Evolutionary conservation across 2,888 invertebrate genomes (phyloP).

Genomic region (Melinaea menophilus): DNA sequence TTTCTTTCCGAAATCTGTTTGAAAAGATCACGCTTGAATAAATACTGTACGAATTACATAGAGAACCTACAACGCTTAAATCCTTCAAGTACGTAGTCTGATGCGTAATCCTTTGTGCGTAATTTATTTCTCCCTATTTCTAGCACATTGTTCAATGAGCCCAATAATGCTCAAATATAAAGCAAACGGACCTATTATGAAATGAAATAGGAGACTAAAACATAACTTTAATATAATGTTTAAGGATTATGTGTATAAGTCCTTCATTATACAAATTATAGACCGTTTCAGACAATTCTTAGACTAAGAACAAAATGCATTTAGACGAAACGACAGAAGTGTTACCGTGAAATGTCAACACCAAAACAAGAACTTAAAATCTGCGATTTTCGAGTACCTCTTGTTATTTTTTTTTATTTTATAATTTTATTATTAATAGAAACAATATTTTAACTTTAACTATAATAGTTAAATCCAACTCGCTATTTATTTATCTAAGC

Average conservation of each 20-base stretch:
- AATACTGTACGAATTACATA: constrained; percentile 17
- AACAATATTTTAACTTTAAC: too few species aligned
- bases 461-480: too few species aligned
- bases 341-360: too few species aligned
- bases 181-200: constrained; percentile 3
- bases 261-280: too few species aligned
- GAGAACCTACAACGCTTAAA: background rate
- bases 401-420: too few species aligned
- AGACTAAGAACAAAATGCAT: background rate
- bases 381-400: too few species aligned
- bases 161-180: constrained; percentile 3
- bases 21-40: constrained; percentile 31
- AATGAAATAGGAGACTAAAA: background rate
- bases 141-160: constrained; percentile 1
- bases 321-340: background rate
- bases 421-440: too few species aligned
- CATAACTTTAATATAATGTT: too few species aligned
- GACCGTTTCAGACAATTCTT: background rate
- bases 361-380: too few species aligned
- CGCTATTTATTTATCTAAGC: too few species aligned
- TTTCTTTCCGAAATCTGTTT: background rate
- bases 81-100: background rate
- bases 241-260: too few species aligned
- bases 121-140: constrained; percentile 23
- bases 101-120: constrained; percentile 19